phyloP scores from a whole-genome alignment of 2,797 vertebrate genomes.

The Labroides dimidiatus region DNA sequence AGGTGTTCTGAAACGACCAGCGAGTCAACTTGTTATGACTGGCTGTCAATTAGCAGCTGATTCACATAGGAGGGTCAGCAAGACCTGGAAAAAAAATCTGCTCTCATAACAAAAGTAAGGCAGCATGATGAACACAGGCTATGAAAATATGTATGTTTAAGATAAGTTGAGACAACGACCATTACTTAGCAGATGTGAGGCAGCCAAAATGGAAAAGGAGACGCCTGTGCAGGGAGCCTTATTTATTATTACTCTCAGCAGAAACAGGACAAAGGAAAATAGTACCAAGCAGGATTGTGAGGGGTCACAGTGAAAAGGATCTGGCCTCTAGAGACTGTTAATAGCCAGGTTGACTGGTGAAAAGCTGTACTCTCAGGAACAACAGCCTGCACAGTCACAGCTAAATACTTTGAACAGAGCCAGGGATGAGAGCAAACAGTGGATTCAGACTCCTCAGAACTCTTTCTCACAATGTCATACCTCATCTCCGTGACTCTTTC shows the following conservation, averaged over 20 bases:
- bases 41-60: constrained; percentile 86
- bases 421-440: constrained; percentile 65
- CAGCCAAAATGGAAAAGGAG: constrained; percentile 73
- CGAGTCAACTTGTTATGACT: constrained; percentile 85
- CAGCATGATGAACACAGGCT: constrained; percentile 69
- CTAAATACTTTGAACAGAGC: too few species aligned
- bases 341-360: constrained; percentile 57
- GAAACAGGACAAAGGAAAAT: constrained; percentile 75
- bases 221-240: constrained; percentile 61
- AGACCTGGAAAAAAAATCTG: constrained; percentile 59
- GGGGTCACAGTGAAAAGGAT: constrained; percentile 71
- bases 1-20: constrained; percentile 47
- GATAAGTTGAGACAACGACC: constrained; percentile 73
- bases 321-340: constrained; percentile 72
- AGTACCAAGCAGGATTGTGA: constrained; percentile 59
- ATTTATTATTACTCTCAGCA: constrained; percentile 80
- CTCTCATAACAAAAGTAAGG: constrained; percentile 81
- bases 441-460: constrained; percentile 17
- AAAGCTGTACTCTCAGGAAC: constrained; percentile 64
- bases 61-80: constrained; percentile 79
- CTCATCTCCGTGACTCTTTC: constrained; percentile 41
- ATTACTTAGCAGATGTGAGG: constrained; percentile 73
- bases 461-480: constrained; percentile 52
- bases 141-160: constrained; percentile 77
- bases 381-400: constrained; percentile 65